Evolutionary conservation across 1,140 invertebrate species (phyloP), one percentile per base, ranked within the genome.

Genomic region (Anastrepha ludens): DNA sequence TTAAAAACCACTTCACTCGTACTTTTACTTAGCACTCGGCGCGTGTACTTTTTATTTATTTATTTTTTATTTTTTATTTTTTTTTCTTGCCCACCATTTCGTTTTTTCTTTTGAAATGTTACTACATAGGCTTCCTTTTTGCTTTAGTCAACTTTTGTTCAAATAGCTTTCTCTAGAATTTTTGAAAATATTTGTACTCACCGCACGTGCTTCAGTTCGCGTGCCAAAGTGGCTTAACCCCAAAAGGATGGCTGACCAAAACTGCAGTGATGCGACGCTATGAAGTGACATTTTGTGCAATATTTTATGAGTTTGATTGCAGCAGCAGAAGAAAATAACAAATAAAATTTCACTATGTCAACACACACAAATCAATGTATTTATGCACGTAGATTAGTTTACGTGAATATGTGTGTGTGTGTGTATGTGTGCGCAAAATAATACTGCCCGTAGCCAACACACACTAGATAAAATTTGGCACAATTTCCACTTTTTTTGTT

Each of bases 161-260:
- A 29, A 29, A 29, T 29, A 29, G 29, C 29, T 29, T 29, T 29
- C 29, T 29, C 29, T 29, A 29, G 29, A 29, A 29, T 29, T 55
- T 11, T 55, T 11, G 50, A 81, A 81, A 55, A 20, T 29, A 29
- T 55, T 81, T 81, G 6, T 58, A 91, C 91, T 92, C 89, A 92
- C 92, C 90, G 92, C 92, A 91, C 92, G 89, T 64, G 92, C 92
- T 88, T 92, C 92, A 88, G 90, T 92, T 17, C 89, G 90, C 3
- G 90, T 89, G 88, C 90, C 90, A 88, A 89, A 89, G 67, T 90
- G 89, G 90, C 89, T 90, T 62, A 92, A 74, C 87, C 91, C 92
- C 89, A 91, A 17, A 44, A 92, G 86, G 44, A 91, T 74, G 64
- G 91, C 55, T 87, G 90, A 86, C 88, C 91, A 91, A 59, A 90